These are phyloP conservation scores for Melieria omissa DNA, from an alignment of 2,888 invertebrate genomes.

Conservation along the genomic window DNA sequence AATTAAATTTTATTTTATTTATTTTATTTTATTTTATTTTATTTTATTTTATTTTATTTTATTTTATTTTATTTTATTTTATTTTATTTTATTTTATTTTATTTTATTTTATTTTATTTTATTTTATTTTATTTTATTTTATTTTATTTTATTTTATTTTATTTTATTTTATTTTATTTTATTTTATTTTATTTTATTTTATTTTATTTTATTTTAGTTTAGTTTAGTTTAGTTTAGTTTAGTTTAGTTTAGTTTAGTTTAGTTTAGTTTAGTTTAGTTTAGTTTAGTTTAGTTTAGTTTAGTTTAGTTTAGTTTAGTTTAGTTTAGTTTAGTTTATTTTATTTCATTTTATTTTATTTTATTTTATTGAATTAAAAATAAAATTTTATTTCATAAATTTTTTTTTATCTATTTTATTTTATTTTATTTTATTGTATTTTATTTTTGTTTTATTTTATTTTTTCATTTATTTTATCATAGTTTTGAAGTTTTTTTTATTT, in stretches of 20 bases:
- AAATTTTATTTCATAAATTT: neutral
- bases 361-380: neutral
- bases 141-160: no score
- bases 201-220: constrained; percentile 20
- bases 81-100: no score
- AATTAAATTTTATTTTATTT: no score
- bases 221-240: constrained; percentile 18
- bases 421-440: no score
- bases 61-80: no score
- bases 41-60: no score
- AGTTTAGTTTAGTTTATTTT: neutral
- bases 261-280: constrained; percentile 12
- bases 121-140: no score
- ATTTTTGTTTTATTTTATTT: no score
- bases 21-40: no score
- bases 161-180: neutral
- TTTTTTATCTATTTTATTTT: neutral
- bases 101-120: no score
- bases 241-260: neutral
- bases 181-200: constrained; percentile 14
- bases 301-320: neutral
- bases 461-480: no score
- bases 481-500: no score
- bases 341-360: neutral
- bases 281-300: neutral